Percentiles rank a stretch among this genome's conserved stretches.
phyloP scores from a whole-genome alignment of 2,888 invertebrate species.

The Sesia bembeciformis region DNA sequence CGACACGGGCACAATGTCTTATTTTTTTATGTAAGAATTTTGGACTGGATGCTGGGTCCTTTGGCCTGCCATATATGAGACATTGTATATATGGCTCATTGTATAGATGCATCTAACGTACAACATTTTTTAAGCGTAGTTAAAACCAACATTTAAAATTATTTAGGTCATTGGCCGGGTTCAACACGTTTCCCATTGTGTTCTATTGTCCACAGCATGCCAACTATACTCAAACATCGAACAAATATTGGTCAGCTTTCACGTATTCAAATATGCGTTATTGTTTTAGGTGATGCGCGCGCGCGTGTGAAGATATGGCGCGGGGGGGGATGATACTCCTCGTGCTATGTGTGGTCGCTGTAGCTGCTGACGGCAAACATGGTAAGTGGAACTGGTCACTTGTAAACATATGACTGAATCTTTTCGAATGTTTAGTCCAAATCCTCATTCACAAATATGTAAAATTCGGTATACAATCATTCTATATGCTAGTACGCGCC shows the following conservation, averaged over 20 bases:
- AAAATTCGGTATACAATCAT: no score
- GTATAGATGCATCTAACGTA: no score
- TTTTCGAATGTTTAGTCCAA: no score
- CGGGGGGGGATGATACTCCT: slow-evolving; percentile 57
- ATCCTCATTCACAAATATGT: no score
- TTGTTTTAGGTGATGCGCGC: slow-evolving; percentile 71
- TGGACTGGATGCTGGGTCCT: no score
- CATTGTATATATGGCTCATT: no score
- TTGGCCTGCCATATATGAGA: no score
- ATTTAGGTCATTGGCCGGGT: neutral
- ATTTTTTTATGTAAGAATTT: no score
- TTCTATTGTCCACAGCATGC: neutral
- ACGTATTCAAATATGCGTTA: slow-evolving; percentile 45
- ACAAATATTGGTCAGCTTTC: slow-evolving; percentile 52
- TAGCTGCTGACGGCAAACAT: slow-evolving; percentile 52
- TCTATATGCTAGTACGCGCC: no score
- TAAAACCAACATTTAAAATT: neutral
- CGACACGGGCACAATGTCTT: no score
- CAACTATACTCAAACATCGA: slow-evolving; percentile 3
- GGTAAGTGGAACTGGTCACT: slow-evolving; percentile 30
- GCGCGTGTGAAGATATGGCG: slow-evolving; percentile 59
- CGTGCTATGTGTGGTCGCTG: slow-evolving; percentile 67
- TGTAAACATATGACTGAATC: no score
- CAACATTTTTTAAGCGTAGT: no score
- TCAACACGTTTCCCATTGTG: neutral